Base-by-base conservation (phyloP, 2,797 vertebrate genomes). In the Thamnophis elegans region DNA sequence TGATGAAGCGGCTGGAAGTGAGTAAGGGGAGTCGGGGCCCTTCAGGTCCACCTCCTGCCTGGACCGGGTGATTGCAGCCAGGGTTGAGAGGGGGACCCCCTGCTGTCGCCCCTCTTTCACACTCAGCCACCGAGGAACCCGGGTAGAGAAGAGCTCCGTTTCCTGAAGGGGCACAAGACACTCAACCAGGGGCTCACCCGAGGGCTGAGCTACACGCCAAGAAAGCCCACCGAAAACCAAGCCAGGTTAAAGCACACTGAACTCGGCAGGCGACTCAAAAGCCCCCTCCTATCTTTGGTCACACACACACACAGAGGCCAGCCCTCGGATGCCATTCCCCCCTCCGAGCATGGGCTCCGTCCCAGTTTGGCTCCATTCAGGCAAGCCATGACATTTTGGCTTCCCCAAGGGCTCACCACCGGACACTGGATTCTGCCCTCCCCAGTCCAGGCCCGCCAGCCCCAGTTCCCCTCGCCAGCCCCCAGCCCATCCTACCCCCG, bases 1-100 rank as follows among this genome's bases (percentile, higher is more conserved):
- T 25, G 0, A 25, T 53, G 82, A 94, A 94, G 82, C 94, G 94
- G 90, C 12, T 0, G 3, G 62, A 95, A 55, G 94, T 91, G 59
- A 94, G 91, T 89, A 1, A 26, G 22, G 89, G 65, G 59, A 14
- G 9, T 4, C 28, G 18, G 3, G 36, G 36, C 36, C 18, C 22
- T 42, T 47, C 36, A 22, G 18, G 6, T 78, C 73, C 73, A 22
- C 6, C 0, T 78, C 36, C 73, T 5, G 73, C 9, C 36, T 22
- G 36, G 20, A 18, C 36, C 4, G 20, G 10, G 73, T 3, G 9
- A 42, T 36, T 78, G 18, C 36, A 42, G 73, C 8, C 73, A 78
- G 3, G 2, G 65, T 22, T 78, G 20, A 20, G 68, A 20, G 18
- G 32, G 32, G 32, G 32, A 10, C 2, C 36, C 36, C 36, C 8